Base-by-base conservation (phyloP, 2,113 vertebrate genomes). In the Sula dactylatra region DNA sequence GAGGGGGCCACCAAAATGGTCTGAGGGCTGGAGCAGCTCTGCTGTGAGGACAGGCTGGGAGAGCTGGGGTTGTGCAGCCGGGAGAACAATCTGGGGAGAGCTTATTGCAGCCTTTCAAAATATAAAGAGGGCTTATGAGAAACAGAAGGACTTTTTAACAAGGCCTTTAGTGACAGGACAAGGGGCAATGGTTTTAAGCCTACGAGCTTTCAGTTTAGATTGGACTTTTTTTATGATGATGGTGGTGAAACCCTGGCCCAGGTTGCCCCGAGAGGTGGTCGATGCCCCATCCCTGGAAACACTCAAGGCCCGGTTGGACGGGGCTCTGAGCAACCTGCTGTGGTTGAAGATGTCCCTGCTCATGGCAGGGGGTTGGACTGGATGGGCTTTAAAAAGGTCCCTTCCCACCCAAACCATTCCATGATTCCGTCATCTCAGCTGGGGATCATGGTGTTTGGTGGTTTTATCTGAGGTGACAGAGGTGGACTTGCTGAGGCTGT, bases 271-370 rank as follows among this genome's bases (percentile, higher is more conserved):
- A 36, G 69, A 14, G 24, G 47, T 27, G 40, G 29, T 9, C 3
- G 34, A 5, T 62, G 40, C 10, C 6, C 34, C 42, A 32, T 62
- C 44, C 58, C 27, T 90, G 90, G 44, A 0, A 77, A 4, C 10
- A 25, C 17, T 15, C 16, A 5, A 34, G 45, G 26, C 3, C 25
- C 6, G 40, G 34, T 0, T 81, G 50, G 34, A 13, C 0, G 0
- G 24, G 19, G 22, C 36, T 72, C 3, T 15, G 32, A 25, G 58
- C 31, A 78, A 4, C 18, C 11, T 50, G n/a, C 0, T 6, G 21
- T 32, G 4, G 19, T 27, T 7, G 2, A 10, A 7, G 34, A 1
- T 31, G 16, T 4, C 4, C 59, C n/a, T 81, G 59, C 7, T 3
- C 2, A 7, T 4, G 13, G 26, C 26, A 20, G 31, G 4, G 27